phyloP scores from a whole-genome alignment of 2,797 vertebrate genomes.

The Paratrypauchen microcephalus region DNA sequence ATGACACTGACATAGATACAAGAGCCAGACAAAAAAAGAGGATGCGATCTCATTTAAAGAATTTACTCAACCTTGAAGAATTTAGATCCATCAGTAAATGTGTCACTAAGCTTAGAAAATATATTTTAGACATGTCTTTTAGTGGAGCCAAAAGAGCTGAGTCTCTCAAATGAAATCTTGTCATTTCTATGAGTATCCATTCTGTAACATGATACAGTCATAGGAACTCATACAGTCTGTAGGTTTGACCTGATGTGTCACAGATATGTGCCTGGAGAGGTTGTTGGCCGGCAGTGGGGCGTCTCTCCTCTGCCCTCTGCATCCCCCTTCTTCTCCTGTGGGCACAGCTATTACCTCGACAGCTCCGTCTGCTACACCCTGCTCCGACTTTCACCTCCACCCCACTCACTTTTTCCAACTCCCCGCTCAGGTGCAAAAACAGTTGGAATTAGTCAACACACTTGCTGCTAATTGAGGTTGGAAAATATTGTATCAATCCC shows the following conservation, averaged over 20 bases:
- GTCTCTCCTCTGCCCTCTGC: conserved; percentile 62
- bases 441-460: conserved; percentile 82
- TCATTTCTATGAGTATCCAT: neutral
- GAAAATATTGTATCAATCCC: conserved; percentile 88
- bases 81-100: neutral
- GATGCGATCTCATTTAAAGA: conserved; percentile 7
- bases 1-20: conserved; percentile 48
- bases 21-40: conserved; percentile 16
- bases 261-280: conserved; percentile 16
- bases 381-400: conserved; percentile 58
- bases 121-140: neutral
- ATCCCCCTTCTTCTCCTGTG: conserved; percentile 68
- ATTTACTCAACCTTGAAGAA: conserved; percentile 11
- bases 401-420: conserved; percentile 82
- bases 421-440: conserved; percentile 84
- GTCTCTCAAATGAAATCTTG: neutral
- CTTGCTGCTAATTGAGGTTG: conserved; percentile 80
- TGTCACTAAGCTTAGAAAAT: neutral
- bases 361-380: conserved; percentile 64
- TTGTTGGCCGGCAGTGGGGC: conserved; percentile 35
- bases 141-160: neutral
- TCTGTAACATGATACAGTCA: neutral
- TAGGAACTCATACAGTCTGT: neutral
- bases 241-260: neutral
- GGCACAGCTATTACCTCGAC: conserved; percentile 66